Evolutionary conservation across 2,113 vertebrate species (phyloP).

Genomic region (Etheostoma cragini): DNA sequence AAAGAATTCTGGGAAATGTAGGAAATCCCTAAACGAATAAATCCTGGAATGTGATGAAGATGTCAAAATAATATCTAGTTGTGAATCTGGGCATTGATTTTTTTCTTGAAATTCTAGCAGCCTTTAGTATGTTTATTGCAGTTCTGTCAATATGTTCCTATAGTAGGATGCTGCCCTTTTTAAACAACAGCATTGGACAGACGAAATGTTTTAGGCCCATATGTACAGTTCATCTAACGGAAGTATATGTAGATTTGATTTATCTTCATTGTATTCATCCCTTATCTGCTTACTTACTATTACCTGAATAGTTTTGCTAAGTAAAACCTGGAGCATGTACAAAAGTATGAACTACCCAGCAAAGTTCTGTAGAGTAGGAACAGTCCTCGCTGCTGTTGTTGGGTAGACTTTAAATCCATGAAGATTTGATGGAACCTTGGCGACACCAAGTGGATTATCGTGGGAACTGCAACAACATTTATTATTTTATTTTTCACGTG

Average conservation of each 20-base stretch:
- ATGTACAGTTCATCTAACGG: not conserved
- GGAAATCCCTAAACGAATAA: not conserved
- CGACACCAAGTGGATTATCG: conserved; percentile 38
- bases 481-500: not conserved
- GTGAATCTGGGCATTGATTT: not conserved
- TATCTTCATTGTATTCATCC: not conserved
- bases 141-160: not conserved
- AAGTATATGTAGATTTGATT: not conserved
- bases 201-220: not conserved
- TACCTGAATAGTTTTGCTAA: not conserved
- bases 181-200: not conserved
- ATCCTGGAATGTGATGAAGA: not conserved
- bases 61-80: not conserved
- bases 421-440: conserved; percentile 53
- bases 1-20: conserved; percentile 33
- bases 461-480: conserved; percentile 11
- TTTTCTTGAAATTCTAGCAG: not conserved
- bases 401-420: conserved; percentile 57
- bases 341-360: not conserved
- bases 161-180: not conserved
- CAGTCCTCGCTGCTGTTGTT: conserved; percentile 58
- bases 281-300: not conserved
- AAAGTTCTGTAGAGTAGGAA: conserved; percentile 11
- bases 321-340: conserved; percentile 3
- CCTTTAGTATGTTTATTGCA: not conserved